A percentile compares a stretch with the other conserved stretches of the same genome.
phyloP scores from a whole-genome alignment of 2,888 invertebrate species.

The Leptinotarsa tumamoca region DNA sequence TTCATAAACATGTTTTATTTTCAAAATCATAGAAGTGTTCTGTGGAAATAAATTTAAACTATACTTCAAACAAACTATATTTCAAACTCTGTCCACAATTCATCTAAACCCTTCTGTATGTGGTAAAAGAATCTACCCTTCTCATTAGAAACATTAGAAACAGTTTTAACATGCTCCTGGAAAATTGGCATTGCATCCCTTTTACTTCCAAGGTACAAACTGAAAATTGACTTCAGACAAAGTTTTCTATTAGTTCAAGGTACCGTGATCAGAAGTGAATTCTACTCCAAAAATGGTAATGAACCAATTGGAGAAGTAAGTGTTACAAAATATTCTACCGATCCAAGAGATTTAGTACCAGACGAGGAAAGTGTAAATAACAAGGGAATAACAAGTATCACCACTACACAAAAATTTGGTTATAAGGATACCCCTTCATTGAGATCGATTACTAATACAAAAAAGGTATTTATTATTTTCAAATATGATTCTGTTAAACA shows the following conservation, averaged over 20 bases:
- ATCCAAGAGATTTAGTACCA: constrained; percentile 70
- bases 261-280: constrained; percentile 77
- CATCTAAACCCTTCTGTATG: too few species aligned
- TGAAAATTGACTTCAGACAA: too few species aligned
- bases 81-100: too few species aligned
- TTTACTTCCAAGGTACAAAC: too few species aligned
- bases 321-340: constrained; percentile 77
- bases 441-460: constrained; percentile 55
- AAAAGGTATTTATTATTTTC: constrained; percentile 47
- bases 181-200: too few species aligned
- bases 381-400: constrained; percentile 61
- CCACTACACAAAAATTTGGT: constrained; percentile 65
- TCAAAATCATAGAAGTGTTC: too few species aligned
- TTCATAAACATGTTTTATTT: too few species aligned
- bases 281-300: constrained; percentile 77
- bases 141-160: too few species aligned
- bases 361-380: constrained; percentile 49
- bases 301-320: constrained; percentile 78
- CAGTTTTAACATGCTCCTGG: too few species aligned
- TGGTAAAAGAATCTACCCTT: too few species aligned
- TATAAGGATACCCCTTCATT: constrained; percentile 61
- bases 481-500: not conserved
- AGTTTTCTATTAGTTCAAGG: constrained; percentile 73
- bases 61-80: too few species aligned
- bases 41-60: too few species aligned